Base-by-base conservation (phyloP, 2,888 invertebrate genomes). In the Ochropacha duplaris region DNA sequence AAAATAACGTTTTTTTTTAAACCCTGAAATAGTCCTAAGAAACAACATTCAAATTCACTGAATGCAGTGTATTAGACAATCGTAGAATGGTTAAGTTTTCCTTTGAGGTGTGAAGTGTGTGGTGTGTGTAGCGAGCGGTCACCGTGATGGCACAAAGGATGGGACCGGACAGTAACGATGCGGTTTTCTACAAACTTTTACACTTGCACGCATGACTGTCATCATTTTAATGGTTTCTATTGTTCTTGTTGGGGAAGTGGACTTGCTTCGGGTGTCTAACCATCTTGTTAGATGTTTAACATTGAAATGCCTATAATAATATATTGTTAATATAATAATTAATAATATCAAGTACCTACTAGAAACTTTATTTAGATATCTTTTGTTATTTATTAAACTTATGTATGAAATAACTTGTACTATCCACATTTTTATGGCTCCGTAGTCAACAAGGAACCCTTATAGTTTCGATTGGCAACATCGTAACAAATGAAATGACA, bases 191-290 rank as follows among this genome's bases (percentile, higher is more conserved):
- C 69, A 68, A 79, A 81, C 69, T 78, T 78, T 71, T 65, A 63
- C 72, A 68, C 65, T 68, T 76, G 61, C 65, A 87, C 83, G 90
- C 86, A 71, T 79, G 77, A 74, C 54, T 83, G 72, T 83, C 73
- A 87, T 72, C 60, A 71, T 89, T 90, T 89, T 91, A 90, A 90
- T 87, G 88, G 77, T 71, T n/a, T 65, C 66, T 63, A 61, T 66
- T 73, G 69, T 71, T 61, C 34, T 14, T 12, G 19, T 49, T 44
- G 8, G 44, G 9, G 9, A 44, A 44, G 2, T 16, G 39, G 5
- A 14, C 34, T 14, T 34, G 6, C n/a, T 2, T 36, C 36, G 4
- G n/a, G n/a, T 44, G n/a, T 39, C 6, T 39, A 39, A n/a, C n/a
- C 19, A 44, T 44, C 19, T 19, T 19, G 16, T 9, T 44, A 8